A percentile compares a stretch with the other conserved stretches of the same genome.
These are phyloP conservation scores for Antheraea yamamai DNA, from an alignment of 2,888 invertebrate species.

Conservation along the genomic window DNA sequence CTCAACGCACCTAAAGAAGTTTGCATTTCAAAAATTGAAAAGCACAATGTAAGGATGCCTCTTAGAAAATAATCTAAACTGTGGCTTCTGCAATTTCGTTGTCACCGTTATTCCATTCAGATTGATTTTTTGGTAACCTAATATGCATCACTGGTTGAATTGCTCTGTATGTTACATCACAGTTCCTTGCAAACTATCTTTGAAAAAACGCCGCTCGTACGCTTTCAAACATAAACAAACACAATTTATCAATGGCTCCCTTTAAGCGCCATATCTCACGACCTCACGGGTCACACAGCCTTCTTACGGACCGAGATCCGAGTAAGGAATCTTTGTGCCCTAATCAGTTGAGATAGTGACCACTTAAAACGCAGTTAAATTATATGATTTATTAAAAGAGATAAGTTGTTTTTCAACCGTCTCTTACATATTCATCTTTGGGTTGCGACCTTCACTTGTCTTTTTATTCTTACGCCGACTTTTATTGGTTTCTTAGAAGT, in stretches of 20 bases:
- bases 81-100: too few species aligned
- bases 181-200: not conserved
- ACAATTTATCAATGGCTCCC: constrained; percentile 44
- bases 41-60: too few species aligned
- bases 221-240: constrained; percentile 3
- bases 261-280: constrained; percentile 53
- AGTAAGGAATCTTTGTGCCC: constrained; percentile 59
- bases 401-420: constrained; percentile 43
- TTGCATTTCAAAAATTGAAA: too few species aligned
- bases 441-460: constrained; percentile 18
- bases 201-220: constrained; percentile 2
- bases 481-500: constrained; percentile 17
- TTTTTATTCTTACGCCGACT: constrained; percentile 3
- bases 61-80: too few species aligned
- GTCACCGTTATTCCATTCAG: too few species aligned
- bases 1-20: too few species aligned
- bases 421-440: constrained; percentile 16
- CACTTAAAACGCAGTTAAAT: constrained; percentile 71
- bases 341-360: constrained; percentile 68
- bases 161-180: not conserved
- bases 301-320: constrained; percentile 17
- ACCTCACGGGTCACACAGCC: constrained; percentile 51
- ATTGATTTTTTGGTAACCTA: too few species aligned
- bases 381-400: constrained; percentile 69
- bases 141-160: too few species aligned